phyloP scores from a whole-genome alignment of 2,113 vertebrate genomes.

The Brachirus orientalis region DNA sequence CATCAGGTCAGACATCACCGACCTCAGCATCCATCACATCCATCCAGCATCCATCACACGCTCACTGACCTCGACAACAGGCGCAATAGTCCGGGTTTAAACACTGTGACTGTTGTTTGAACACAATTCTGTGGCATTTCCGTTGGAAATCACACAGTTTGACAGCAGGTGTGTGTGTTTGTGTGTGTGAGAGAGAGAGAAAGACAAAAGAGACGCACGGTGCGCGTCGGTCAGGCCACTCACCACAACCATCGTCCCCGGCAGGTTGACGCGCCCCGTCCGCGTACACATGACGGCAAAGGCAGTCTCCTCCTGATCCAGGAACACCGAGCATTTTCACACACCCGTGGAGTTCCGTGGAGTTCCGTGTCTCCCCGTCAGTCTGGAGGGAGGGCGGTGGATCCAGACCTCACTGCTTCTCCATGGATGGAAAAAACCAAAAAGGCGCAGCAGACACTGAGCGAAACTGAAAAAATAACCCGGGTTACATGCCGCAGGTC shows the following conservation, averaged over 20 bases:
- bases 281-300: constrained; percentile 30
- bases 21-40: constrained; percentile 27
- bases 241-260: constrained; percentile 55
- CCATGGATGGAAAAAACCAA: constrained; percentile 31
- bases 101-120: background rate
- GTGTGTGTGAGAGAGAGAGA: background rate
- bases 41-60: constrained; percentile 22
- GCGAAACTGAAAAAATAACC: background rate
- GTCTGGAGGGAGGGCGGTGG: constrained; percentile 24
- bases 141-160: background rate
- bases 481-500: constrained; percentile 16
- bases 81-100: background rate
- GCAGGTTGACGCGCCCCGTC: constrained; percentile 40
- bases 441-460: background rate
- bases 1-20: constrained; percentile 33
- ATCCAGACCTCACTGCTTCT: constrained; percentile 13
- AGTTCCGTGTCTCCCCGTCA: constrained; percentile 17
- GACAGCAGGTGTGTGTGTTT: constrained; percentile 33
- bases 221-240: constrained; percentile 35
- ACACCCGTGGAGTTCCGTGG: background rate
- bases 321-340: constrained; percentile 20
- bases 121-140: background rate
- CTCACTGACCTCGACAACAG: constrained; percentile 28
- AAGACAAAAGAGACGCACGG: constrained; percentile 45
- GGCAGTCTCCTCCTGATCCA: background rate